Conservation (phyloP, 2,113 vertebrate genomes). For the Solea solea region DNA sequence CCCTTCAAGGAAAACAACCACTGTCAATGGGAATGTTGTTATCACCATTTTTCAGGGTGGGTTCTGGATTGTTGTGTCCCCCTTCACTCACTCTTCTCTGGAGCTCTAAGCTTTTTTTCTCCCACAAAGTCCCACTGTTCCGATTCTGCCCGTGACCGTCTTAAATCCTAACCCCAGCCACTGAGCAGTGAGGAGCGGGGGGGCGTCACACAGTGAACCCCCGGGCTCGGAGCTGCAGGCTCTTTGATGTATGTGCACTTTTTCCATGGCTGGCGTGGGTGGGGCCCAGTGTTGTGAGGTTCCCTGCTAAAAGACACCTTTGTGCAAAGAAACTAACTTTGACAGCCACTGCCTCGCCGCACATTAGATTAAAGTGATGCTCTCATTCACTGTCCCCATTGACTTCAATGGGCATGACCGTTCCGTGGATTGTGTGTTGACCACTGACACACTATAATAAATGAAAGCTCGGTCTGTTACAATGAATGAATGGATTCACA, state of each 20-base stretch:
- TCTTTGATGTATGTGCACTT: slow-evolving; percentile 71
- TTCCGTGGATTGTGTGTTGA: slow-evolving; percentile 33
- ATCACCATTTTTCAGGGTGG: too few species aligned
- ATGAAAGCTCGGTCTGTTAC: slow-evolving; percentile 19
- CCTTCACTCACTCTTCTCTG: background rate
- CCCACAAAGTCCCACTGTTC: slow-evolving; percentile 42
- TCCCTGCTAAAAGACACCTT: slow-evolving; percentile 59
- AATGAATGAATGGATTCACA: slow-evolving; percentile 22
- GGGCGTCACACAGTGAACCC: slow-evolving; percentile 42
- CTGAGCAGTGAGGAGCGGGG: slow-evolving; percentile 20
- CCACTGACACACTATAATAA: slow-evolving; percentile 4
- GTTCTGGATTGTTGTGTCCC: background rate
- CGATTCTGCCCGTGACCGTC: slow-evolving; percentile 29
- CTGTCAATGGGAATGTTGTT: too few species aligned
- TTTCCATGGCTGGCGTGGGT: slow-evolving; percentile 27
- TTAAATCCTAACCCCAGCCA: slow-evolving; percentile 37
- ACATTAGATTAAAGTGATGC: slow-evolving; percentile 54
- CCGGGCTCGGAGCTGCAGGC: slow-evolving; percentile 31
- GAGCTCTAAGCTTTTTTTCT: background rate
- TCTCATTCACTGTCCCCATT: slow-evolving; percentile 28
- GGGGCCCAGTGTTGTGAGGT: slow-evolving; percentile 31
- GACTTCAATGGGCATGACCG: slow-evolving; percentile 33
- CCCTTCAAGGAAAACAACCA: too few species aligned
- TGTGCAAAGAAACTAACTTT: slow-evolving; percentile 57
- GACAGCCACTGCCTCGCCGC: slow-evolving; percentile 50